Conservation (phyloP, 2,113 vertebrate species). For the Stercorarius parasiticus region DNA sequence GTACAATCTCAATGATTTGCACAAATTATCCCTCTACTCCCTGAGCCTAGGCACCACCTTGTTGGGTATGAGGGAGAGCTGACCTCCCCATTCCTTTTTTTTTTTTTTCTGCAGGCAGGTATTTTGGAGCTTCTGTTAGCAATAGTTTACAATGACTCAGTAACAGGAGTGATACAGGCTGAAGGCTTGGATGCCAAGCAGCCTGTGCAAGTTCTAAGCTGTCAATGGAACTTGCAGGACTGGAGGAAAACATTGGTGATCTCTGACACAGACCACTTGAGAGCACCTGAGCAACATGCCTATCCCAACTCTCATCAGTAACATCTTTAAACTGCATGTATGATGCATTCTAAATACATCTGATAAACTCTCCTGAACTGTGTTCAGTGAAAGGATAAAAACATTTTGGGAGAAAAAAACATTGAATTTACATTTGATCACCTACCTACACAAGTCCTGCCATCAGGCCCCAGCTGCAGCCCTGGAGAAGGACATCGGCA, state of each 20-base stretch:
- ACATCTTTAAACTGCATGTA: background rate
- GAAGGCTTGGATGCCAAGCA: background rate
- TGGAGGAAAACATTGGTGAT: rapidly evolving
- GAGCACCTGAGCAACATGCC: background rate
- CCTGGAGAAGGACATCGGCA: slow-evolving; percentile 96
- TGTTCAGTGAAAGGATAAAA: background rate
- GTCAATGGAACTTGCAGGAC: background rate
- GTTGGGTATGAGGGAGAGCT: background rate
- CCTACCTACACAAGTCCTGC: slow-evolving; percentile 93
- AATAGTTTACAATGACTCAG: background rate
- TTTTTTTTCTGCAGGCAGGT: background rate
- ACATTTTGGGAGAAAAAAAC: background rate
- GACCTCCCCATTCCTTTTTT: background rate
- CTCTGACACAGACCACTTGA: background rate
- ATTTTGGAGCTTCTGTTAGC: background rate
- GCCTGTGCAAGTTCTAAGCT: background rate
- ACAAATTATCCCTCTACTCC: background rate
- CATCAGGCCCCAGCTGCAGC: slow-evolving; percentile 89
- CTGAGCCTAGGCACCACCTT: background rate
- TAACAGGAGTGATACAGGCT: background rate
- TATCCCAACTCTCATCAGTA: background rate
- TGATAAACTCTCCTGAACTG: background rate
- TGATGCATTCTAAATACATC: background rate
- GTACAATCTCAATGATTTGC: background rate
- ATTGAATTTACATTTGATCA: background rate